A percentile compares a stretch with the other conserved stretches of the same genome.
Conservation (phyloP, 2,888 invertebrate genomes). For the Cantharis rufa region DNA sequence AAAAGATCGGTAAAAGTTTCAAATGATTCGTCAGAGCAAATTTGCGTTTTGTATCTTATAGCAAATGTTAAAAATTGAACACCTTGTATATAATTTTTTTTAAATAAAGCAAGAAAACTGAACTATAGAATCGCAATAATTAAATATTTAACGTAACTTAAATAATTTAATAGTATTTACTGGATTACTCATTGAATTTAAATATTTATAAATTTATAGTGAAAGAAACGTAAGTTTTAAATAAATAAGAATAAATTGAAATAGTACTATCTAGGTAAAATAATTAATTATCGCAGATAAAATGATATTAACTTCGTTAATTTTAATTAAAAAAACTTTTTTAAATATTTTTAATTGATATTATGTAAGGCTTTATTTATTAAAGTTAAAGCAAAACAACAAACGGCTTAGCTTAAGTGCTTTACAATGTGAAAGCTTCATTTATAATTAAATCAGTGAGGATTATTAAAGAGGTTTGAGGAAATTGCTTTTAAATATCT, state of each 20-base stretch:
- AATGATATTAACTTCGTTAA: background rate
- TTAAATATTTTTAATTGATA: background rate
- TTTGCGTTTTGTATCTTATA: too few relatives aligned
- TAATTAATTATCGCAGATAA: background rate
- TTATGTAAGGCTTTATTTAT: background rate
- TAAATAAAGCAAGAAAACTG: background rate
- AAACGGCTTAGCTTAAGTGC: slow-evolving; percentile 16
- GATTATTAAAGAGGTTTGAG: slow-evolving; percentile 23
- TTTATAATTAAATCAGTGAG: slow-evolving; percentile 25
- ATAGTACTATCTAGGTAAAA: background rate
- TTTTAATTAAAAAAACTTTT: background rate
- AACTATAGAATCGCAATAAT: background rate
- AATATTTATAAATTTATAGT: background rate
- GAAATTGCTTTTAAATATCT: slow-evolving; percentile 28
- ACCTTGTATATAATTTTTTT: background rate
- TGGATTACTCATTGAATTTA: background rate
- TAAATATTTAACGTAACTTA: background rate
- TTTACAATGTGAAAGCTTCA: slow-evolving; percentile 13
- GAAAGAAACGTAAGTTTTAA: too few relatives aligned
- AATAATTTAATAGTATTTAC: background rate
- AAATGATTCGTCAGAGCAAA: too few relatives aligned
- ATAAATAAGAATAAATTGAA: background rate
- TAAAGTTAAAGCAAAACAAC: slow-evolving; percentile 4
- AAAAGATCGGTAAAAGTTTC: too few relatives aligned
- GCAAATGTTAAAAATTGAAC: too few relatives aligned